These are phyloP conservation scores for Morone chrysops DNA, from an alignment of 2,113 vertebrate species.

Conservation along the genomic window DNA sequence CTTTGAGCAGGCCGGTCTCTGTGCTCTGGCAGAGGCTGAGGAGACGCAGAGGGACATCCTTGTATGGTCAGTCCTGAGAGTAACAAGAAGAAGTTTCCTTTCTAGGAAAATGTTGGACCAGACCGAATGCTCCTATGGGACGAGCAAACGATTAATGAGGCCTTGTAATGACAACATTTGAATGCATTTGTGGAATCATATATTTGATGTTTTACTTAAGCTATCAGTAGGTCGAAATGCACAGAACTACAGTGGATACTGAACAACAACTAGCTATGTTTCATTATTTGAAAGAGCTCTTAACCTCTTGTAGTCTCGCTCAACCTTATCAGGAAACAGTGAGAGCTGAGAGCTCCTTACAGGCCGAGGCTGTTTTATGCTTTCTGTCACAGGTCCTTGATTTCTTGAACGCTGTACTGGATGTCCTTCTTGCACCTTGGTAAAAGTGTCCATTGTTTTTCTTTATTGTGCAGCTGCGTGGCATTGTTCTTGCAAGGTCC, in stretches of 20 bases:
- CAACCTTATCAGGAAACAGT: background rate
- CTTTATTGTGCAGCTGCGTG: slow-evolving; percentile 22
- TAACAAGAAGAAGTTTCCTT: slow-evolving; percentile 59
- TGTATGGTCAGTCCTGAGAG: slow-evolving; percentile 77
- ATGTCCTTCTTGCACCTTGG: slow-evolving; percentile 31
- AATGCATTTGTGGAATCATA: background rate
- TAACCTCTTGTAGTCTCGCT: background rate
- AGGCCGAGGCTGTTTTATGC: background rate
- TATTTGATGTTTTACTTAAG: background rate
- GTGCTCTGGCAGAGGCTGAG: slow-evolving; percentile 24
- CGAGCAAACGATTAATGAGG: background rate
- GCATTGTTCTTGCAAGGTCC: background rate
- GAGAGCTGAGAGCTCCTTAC: background rate
- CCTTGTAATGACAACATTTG: background rate
- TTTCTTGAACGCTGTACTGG: slow-evolving; percentile 2
- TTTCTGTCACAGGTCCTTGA: slow-evolving; percentile 20
- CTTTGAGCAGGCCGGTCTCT: slow-evolving; percentile 6
- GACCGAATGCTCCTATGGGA: slow-evolving; percentile 8
- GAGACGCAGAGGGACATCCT: slow-evolving; percentile 56
- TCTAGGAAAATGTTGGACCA: slow-evolving; percentile 52
- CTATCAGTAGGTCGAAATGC: background rate
- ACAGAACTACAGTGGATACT: no score
- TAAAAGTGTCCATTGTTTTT: slow-evolving; percentile 52
- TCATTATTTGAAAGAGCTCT: background rate
- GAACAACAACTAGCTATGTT: background rate